Evolutionary conservation across 2,113 vertebrate genomes (phyloP), one percentile per base, ranked within the genome.

Genomic region (Alaudala cheleensis): DNA sequence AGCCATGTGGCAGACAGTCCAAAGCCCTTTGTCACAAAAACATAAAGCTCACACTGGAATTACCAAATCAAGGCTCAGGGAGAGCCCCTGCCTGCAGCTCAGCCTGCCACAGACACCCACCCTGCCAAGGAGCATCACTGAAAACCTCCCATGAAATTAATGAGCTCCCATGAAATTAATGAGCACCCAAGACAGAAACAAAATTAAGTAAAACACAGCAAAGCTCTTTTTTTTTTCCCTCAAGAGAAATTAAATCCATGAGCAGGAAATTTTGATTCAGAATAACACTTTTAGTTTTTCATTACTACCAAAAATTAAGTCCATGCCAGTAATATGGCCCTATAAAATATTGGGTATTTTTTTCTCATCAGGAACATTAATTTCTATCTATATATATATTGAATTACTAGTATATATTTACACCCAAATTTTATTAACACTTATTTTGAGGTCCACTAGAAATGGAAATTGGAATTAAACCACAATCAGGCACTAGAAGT

Each of bases 1-100:
- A 85, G 79, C 73, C 86, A 44, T 71, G 83, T 86, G 86, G 64
- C 81, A 94, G 83, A 86, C 81, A 72, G 31, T 90, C 44, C 91
- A 81, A 88, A 81, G 14, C 18, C 42, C 5, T 64, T 95, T 87
- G 76, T 77, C 88, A 90, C 37, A 17, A 51, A 81, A 85, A 94
- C 57, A 57, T 20, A 72, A 72, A 88, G 25, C 37, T 85, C 28
- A 33, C 45, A 24, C 15, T 72, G 82, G 81, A 60, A 67, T 71
- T 65, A 67, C 69, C 51, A 81, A 83, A n/a, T 18, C 25, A 79
- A 79, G 25, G 44, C 3, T 0, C 33, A 14, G 65, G 60, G 69
- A 81, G 65, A 81, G 61, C 44, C 65, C n/a, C 51, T 28, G 31
- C 50, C 70, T 37, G 25, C 0, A 20, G 73, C 29, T 84, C 49